Evolutionary conservation across 2,113 vertebrate genomes (phyloP), one percentile per base, ranked within the genome.

Genomic region (Globicephala melas): DNA sequence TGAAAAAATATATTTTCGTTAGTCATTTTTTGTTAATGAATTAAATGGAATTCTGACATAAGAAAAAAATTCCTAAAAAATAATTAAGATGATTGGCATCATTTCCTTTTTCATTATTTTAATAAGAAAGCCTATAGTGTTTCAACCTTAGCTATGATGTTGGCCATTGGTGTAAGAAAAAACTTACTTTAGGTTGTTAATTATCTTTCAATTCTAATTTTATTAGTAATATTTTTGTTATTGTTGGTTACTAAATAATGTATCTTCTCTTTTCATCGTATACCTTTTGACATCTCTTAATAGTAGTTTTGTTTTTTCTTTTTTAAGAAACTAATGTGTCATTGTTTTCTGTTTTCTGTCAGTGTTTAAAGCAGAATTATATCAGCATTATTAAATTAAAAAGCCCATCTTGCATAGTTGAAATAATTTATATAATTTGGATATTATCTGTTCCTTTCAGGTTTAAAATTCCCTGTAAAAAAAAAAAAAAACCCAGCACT

Each of bases 351-450:
- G n/a, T 91, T 94, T 95, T 65, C 81, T 93, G 47, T 82, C 79
- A 53, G 67, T 91, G 47, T 86, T 88, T 93, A 91, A 93, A 68
- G 68, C 53, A 96, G 18, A 91, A 80, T 96, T 86, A 47, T 84
- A 71, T 65, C 65, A 85, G 10, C 26, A 82, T 84, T 67, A 96
- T 88, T 91, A 96, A 91, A 89, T 97, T 77, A 15, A 77, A 91
- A 96, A 95, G 38, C 7, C 17, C 20, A 91, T 93, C n/a, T 81
- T 82, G 9, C 63, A 82, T 58, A 79, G 14, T 71, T 93, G n/a
- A 91, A 87, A 94, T 89, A 85, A 95, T 85, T 97, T 79, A 71
- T 58, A 17, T 89, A 94, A 95, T 89, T 82, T 94, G 76, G 53
- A 89, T 86, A 71, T 84, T 94, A 87, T 70, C 47, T 94, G 15